Conservation (phyloP, 2,888 invertebrate genomes). For the Taenaris catops region DNA sequence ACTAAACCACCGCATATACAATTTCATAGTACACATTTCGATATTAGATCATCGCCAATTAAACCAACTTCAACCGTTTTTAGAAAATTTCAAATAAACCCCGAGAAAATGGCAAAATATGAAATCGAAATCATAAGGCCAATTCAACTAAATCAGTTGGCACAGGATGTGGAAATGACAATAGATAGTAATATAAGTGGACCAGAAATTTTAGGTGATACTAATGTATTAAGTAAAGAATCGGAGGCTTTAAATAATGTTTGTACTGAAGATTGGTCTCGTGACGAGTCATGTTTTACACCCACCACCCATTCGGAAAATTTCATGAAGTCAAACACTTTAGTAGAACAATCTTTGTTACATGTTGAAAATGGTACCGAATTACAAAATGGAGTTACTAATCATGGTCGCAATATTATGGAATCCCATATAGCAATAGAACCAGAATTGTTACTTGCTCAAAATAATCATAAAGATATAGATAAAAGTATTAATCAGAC, state of each 20-base stretch:
- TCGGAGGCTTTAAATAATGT: slow-evolving; percentile 35
- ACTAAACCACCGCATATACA: slow-evolving; percentile 42
- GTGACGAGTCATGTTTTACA: slow-evolving; percentile 21
- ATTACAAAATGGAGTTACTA: slow-evolving; percentile 6
- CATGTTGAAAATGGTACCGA: slow-evolving; percentile 38
- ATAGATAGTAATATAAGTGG: slow-evolving; percentile 17
- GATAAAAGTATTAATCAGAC: background rate
- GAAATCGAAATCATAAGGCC: slow-evolving; percentile 55
- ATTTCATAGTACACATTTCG: slow-evolving; percentile 67
- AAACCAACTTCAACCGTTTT: slow-evolving; percentile 63
- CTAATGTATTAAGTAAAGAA: slow-evolving; percentile 42
- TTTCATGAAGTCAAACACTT: slow-evolving; percentile 45
- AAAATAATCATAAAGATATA: background rate
- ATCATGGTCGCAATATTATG: slow-evolving; percentile 10
- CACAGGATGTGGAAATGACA: slow-evolving; percentile 17
- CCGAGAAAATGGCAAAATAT: slow-evolving; percentile 54
- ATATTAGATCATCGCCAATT: slow-evolving; percentile 67
- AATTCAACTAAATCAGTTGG: slow-evolving; percentile 35
- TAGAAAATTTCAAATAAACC: slow-evolving; percentile 62
- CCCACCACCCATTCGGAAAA: slow-evolving; percentile 42
- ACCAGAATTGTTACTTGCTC: slow-evolving; percentile 3
- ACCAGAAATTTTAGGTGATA: slow-evolving; percentile 46
- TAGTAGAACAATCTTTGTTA: slow-evolving; percentile 50
- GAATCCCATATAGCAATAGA: slow-evolving; percentile 14
- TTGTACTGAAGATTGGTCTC: slow-evolving; percentile 40